Conservation (phyloP, 2,797 vertebrate species). For the Odontamblyopus rebecca region DNA sequence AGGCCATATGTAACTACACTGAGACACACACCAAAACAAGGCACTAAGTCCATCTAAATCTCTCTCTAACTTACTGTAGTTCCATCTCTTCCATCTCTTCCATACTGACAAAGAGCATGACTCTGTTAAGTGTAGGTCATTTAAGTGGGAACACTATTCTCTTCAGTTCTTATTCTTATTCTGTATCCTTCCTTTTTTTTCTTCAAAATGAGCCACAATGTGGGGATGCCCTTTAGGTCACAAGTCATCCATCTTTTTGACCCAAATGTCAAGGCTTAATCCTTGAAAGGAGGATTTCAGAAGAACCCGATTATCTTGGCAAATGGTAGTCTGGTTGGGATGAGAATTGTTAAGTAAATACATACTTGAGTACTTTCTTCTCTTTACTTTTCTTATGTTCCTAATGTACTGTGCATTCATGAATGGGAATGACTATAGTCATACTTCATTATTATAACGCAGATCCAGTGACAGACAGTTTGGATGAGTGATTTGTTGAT, state of each 20-base stretch:
- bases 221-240: slow-evolving; percentile 26
- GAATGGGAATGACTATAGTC: background rate
- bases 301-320: slow-evolving; percentile 39
- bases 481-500: no score
- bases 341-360: slow-evolving; percentile 5
- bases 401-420: background rate
- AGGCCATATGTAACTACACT: slow-evolving; percentile 45
- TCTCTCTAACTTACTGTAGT: slow-evolving; percentile 39
- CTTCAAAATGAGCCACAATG: slow-evolving; percentile 22
- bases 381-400: background rate
- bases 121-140: background rate
- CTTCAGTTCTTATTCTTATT: background rate
- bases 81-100: slow-evolving; percentile 42
- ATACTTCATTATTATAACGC: background rate
- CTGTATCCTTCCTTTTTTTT: background rate
- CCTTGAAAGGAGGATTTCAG: slow-evolving; percentile 27
- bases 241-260: slow-evolving; percentile 13
- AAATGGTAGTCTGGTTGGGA: slow-evolving; percentile 29
- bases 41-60: slow-evolving; percentile 62
- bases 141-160: background rate
- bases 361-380: background rate
- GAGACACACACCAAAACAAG: slow-evolving; percentile 38
- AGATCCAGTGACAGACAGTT: no score
- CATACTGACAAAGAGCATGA: slow-evolving; percentile 19
- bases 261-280: slow-evolving; percentile 52